Percentiles rank a stretch among this genome's conserved stretches.
Evolutionary conservation across 1,140 invertebrate species (phyloP).

Genomic region (Diorhabda sublineata): DNA sequence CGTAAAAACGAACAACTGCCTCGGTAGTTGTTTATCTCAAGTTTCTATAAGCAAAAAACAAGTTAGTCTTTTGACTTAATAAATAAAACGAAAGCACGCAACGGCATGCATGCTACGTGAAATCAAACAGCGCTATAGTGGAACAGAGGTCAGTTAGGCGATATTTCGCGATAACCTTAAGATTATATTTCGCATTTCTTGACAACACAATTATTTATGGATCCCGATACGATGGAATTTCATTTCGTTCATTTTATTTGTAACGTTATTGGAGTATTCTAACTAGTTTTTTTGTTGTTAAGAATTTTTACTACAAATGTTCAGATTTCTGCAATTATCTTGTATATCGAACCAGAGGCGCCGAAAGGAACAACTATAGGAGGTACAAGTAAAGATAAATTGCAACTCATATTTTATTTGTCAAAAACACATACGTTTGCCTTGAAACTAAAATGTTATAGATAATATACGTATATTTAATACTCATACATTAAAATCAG

Average conservation of each 20-base stretch:
- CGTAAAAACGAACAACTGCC: background rate
- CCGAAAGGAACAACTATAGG: too few relatives aligned
- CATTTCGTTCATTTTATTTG: constrained; percentile 1
- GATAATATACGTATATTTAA: too few relatives aligned
- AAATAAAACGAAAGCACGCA: background rate
- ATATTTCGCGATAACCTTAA: constrained; percentile 2
- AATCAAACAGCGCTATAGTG: background rate
- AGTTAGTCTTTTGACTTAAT: background rate
- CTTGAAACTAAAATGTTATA: too few relatives aligned
- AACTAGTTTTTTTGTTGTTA: too few relatives aligned
- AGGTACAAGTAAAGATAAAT: too few relatives aligned
- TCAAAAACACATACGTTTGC: too few relatives aligned
- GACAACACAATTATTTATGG: background rate
- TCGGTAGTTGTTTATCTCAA: background rate
- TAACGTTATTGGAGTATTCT: too few relatives aligned
- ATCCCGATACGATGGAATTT: background rate
- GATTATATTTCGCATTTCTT: background rate
- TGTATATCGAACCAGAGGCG: too few relatives aligned
- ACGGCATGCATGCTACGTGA: background rate
- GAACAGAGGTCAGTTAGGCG: background rate
- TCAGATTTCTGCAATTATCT: too few relatives aligned
- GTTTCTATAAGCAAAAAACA: background rate
- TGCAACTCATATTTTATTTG: too few relatives aligned
- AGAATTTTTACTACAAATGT: too few relatives aligned
- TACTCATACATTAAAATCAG: too few relatives aligned